Evolutionary conservation across 2,888 invertebrate species (phyloP).

Genomic region (Incurvaria masculella): DNA sequence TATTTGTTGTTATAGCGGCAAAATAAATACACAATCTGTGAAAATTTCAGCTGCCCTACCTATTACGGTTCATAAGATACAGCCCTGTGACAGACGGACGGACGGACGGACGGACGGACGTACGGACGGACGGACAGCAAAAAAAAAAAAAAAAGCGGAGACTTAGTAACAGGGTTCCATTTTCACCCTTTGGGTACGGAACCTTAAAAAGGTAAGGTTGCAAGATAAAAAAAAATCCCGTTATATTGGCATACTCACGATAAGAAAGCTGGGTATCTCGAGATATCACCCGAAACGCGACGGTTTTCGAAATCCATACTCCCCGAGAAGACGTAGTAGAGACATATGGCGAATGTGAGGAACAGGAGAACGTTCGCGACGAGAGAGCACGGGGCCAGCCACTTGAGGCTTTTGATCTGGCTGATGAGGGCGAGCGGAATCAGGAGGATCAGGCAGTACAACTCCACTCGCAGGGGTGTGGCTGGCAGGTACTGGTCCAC

Average conservation of each 20-base stretch:
- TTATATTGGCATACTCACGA: slow-evolving; percentile 49
- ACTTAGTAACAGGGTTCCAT: no score
- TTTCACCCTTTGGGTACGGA: no score
- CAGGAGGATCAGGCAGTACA: slow-evolving; percentile 40
- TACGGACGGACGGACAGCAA: no score
- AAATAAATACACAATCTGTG: no score
- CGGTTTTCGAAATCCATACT: slow-evolving; percentile 44
- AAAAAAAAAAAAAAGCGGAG: no score
- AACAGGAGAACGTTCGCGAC: slow-evolving; percentile 83
- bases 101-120: no score
- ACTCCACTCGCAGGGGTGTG: slow-evolving; percentile 32
- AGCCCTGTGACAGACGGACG: no score
- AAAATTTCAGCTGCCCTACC: no score
- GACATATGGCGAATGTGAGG: slow-evolving; percentile 76
- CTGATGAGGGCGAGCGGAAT: slow-evolving; percentile 37
- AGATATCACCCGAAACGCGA: slow-evolving; percentile 50
- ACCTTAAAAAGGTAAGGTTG: no score
- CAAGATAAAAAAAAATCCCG: no score
- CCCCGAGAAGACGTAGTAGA: slow-evolving; percentile 75
- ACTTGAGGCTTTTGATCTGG: slow-evolving; percentile 70
- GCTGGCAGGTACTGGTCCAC: slow-evolving; percentile 37
- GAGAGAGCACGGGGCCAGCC: slow-evolving; percentile 84
- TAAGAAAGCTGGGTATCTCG: slow-evolving; percentile 81
- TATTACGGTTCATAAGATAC: no score
- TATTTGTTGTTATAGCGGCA: no score